Percentiles rank a stretch among this genome's conserved stretches.
phyloP scores from a whole-genome alignment of 2,888 invertebrate species.

The Chirona hameri region DNA sequence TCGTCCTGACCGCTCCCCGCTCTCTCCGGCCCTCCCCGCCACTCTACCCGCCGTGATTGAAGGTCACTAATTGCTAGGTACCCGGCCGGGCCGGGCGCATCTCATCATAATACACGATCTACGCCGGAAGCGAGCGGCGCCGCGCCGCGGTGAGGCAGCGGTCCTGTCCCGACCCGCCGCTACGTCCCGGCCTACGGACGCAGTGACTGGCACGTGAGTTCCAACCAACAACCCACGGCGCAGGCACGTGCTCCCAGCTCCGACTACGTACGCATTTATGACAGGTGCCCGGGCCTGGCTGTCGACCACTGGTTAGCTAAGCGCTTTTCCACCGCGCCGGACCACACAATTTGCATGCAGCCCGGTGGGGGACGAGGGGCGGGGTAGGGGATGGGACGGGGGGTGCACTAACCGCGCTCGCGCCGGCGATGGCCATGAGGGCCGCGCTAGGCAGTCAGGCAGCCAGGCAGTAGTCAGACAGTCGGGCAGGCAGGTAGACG shows the following conservation, averaged over 20 bases:
- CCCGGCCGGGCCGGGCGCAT: background rate
- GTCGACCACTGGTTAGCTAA: background rate
- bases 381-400: background rate
- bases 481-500: too few species aligned
- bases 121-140: background rate
- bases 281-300: background rate
- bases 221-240: background rate
- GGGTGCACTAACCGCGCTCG: background rate
- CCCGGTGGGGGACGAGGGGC: background rate
- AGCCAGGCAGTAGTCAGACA: background rate
- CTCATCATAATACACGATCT: background rate
- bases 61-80: constrained; percentile 12
- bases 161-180: background rate
- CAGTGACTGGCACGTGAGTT: background rate
- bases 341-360: background rate
- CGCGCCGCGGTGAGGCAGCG: background rate
- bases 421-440: background rate
- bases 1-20: background rate
- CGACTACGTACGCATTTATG: background rate
- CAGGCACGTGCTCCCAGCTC: background rate
- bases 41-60: background rate
- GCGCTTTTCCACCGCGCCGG: background rate
- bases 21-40: background rate
- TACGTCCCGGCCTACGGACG: background rate
- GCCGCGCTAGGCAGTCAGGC: background rate